Percentiles rank a stretch among this genome's conserved stretches.
phyloP scores from a whole-genome alignment of 2,888 invertebrate species.

The Rhorus exstirpatorius region DNA sequence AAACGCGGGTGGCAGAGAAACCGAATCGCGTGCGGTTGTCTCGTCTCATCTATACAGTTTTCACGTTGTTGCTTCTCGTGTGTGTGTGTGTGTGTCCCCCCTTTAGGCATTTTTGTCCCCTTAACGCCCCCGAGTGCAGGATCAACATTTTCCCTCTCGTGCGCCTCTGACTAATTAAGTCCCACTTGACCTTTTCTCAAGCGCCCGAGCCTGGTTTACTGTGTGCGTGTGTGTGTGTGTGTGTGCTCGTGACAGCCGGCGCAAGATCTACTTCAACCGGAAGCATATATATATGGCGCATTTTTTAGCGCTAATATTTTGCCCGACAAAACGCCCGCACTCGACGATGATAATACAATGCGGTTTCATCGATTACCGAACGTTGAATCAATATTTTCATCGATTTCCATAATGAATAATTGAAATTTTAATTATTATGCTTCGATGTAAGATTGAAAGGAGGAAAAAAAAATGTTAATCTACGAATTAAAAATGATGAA shows the following conservation, averaged over 20 bases:
- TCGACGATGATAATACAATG: no score
- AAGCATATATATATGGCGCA: no score
- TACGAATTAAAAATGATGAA: no score
- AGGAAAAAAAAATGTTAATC: no score
- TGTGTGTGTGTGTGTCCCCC: conserved; percentile 17
- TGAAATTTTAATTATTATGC: no score
- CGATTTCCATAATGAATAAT: no score
- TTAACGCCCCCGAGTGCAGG: conserved; percentile 48
- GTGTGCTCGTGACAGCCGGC: conserved; percentile 27
- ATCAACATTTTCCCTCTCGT: conserved; percentile 70
- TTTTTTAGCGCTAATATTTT: no score
- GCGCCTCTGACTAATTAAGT: conserved; percentile 67
- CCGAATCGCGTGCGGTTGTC: not conserved
- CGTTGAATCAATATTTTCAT: no score
- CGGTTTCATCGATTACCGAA: no score
- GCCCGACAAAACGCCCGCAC: no score
- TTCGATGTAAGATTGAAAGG: no score
- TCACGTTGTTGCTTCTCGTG: conserved; percentile 58
- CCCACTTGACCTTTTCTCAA: conserved; percentile 69
- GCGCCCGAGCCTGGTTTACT: conserved; percentile 22
- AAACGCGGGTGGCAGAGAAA: conserved; percentile 46
- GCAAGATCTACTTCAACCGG: conserved; percentile 15
- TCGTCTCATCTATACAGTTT: conserved; percentile 19
- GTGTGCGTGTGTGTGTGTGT: not conserved
- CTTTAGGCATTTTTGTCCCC: conserved; percentile 1